phyloP scores from a whole-genome alignment of 2,888 invertebrate species.

The Clanis bilineata region DNA sequence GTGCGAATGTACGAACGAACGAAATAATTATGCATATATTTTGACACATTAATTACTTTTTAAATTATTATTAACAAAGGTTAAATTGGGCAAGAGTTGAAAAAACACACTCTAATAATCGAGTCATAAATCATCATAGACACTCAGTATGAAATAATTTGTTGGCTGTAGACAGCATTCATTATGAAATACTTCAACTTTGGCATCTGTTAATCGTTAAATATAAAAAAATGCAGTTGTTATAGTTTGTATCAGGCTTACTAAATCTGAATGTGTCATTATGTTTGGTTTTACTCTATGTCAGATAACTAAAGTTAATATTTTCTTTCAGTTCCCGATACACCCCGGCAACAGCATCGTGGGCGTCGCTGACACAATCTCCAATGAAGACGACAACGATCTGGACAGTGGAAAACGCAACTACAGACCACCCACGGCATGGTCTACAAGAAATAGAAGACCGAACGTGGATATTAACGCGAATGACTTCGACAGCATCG shows the following conservation, averaged over 20 bases:
- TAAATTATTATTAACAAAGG: neutral
- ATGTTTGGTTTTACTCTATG: neutral
- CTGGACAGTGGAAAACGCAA: slow-evolving; percentile 69
- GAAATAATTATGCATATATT: neutral
- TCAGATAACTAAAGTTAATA: neutral
- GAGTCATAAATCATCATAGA: neutral
- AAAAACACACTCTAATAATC: neutral
- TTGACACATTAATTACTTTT: neutral
- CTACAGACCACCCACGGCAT: slow-evolving; percentile 78
- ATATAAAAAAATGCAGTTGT: neutral
- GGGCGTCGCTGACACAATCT: slow-evolving; percentile 67
- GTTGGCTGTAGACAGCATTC: neutral
- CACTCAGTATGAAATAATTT: neutral
- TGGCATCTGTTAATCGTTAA: neutral
- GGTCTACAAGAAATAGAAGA: slow-evolving; percentile 69
- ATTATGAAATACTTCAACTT: neutral
- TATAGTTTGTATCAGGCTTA: neutral
- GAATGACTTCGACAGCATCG: slow-evolving; percentile 35
- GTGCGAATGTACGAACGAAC: neutral
- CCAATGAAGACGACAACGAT: slow-evolving; percentile 60
- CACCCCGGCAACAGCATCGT: slow-evolving; percentile 70
- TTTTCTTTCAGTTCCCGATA: slow-evolving; percentile 60
- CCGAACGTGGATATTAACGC: slow-evolving; percentile 25
- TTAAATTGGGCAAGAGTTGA: neutral
- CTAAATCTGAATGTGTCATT: no score